Conservation (phyloP, 2,113 vertebrate species). For the Globicephala melas region DNA sequence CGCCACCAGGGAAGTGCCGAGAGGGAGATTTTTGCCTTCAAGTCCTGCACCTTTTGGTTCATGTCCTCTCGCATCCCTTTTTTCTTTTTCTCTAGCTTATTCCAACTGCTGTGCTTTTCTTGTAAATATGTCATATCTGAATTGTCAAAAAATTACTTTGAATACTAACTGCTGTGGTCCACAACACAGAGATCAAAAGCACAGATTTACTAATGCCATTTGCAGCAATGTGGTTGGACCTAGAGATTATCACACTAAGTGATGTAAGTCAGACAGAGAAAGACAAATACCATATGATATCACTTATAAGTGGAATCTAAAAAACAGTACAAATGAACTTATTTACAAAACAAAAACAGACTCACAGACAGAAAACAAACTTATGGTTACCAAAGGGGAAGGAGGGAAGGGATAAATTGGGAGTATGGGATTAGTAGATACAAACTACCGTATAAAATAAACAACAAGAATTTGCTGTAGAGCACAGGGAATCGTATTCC, state of each 20-base stretch:
- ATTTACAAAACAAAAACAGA: background rate
- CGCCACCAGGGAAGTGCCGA: no score
- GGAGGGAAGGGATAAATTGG: background rate
- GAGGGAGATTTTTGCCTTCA: background rate
- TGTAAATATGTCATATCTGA: background rate
- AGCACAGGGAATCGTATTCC: background rate
- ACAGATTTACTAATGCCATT: background rate
- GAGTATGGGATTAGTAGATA: background rate
- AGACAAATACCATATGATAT: background rate
- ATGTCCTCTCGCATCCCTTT: background rate
- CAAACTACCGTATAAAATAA: background rate
- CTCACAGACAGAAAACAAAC: background rate
- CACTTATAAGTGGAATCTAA: background rate
- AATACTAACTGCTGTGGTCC: background rate
- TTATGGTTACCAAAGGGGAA: background rate
- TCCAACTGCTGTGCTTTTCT: background rate
- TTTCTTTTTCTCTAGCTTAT: background rate
- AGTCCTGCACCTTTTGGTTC: background rate
- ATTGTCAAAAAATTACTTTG: background rate
- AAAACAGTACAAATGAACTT: background rate
- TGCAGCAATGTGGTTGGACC: background rate
- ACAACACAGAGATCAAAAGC: background rate
- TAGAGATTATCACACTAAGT: background rate
- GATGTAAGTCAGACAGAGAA: background rate
- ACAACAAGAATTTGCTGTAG: background rate